Evolutionary conservation across 53 echinoderm and acorn worm genomes (phyloP), one percentile per base, ranked within the genome.

Genomic region (Apostichopus leukothele): DNA sequence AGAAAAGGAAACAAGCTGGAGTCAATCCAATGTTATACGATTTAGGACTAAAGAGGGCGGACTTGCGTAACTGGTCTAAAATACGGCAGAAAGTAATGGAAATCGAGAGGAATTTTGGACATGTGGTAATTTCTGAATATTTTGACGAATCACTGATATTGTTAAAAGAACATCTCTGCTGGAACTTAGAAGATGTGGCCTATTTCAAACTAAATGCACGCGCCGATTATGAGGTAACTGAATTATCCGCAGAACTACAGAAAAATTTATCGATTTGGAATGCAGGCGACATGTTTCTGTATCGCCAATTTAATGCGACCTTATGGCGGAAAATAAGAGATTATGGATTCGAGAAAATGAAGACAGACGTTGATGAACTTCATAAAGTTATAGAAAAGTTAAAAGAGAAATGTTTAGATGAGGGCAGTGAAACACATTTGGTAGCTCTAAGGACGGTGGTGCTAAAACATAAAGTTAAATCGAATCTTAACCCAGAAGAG

Each of bases 141-240:
- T 93, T 93, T 68, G 93, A 93, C 22, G 93, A 93, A 67, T 93
- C 93, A 12, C 78, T 93, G 18, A 83, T 93, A 50, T 86, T 93
- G 18, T 78, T 93, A 5, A 93, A 93, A 75, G 80, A 91, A 0
- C 51, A 89, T 10, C 86, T 93, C 16, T 93, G 93, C 73, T 93
- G 91, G 89, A 26, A 79, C 20, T 89, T 91, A 22, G 87, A 75
- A 19, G 93, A 93, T 53, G 77, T 93, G 19, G 85, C 73, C 5
- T 93, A 91, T 67, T 75, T 93, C 5, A 93, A 86, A 55, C 53
- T 91, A 74, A 93, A 93, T 67, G 91, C 93, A 27, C 86, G 93
- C 13, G 57, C 19, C 2, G 54, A 81, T n/a, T 86, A 91, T 7
- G 79, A 89, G 83, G 59, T 88, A 5, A 73, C 71, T 8, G 52